A percentile compares a stretch with the other conserved stretches of the same genome.
phyloP scores from a whole-genome alignment of 2,888 invertebrate species.

The Limnephilus rhombicus region DNA sequence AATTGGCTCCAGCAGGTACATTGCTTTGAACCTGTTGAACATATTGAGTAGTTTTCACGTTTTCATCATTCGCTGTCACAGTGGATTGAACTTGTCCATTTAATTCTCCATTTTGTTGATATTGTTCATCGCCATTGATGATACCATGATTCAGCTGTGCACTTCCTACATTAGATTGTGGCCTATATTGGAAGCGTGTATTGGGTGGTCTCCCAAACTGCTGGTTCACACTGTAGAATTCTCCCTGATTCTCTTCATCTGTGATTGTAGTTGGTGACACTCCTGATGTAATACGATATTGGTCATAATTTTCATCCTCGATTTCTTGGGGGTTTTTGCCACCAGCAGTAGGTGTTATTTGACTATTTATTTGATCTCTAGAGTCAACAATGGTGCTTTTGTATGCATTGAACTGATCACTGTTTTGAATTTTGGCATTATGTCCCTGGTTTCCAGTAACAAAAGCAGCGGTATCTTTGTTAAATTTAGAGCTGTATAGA shows the following conservation, averaged over 20 bases:
- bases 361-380: not conserved
- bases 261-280: constrained; percentile 37
- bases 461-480: constrained; percentile 28
- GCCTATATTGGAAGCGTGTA: constrained; percentile 34
- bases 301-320: constrained; percentile 48
- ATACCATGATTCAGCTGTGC: constrained; percentile 27
- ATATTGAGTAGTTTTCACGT: constrained; percentile 25
- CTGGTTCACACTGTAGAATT: constrained; percentile 60
- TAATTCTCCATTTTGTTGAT: constrained; percentile 26
- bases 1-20: not conserved
- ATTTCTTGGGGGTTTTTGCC: not conserved
- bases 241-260: constrained; percentile 61
- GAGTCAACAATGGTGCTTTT: constrained; percentile 11
- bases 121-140: constrained; percentile 11
- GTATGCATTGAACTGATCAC: constrained; percentile 6
- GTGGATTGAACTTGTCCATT: constrained; percentile 9
- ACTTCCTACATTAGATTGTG: constrained; percentile 13
- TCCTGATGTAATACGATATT: constrained; percentile 50
- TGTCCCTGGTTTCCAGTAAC: not conserved
- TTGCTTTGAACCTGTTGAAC: constrained; percentile 18
- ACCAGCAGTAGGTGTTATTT: not conserved
- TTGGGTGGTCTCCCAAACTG: constrained; percentile 22
- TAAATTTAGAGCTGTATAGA: constrained; percentile 59
- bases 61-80: not conserved
- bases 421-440: not conserved